Evolutionary conservation across 2,888 invertebrate species (phyloP), one percentile per base, ranked within the genome.

Genomic region (Cordilura impudica): DNA sequence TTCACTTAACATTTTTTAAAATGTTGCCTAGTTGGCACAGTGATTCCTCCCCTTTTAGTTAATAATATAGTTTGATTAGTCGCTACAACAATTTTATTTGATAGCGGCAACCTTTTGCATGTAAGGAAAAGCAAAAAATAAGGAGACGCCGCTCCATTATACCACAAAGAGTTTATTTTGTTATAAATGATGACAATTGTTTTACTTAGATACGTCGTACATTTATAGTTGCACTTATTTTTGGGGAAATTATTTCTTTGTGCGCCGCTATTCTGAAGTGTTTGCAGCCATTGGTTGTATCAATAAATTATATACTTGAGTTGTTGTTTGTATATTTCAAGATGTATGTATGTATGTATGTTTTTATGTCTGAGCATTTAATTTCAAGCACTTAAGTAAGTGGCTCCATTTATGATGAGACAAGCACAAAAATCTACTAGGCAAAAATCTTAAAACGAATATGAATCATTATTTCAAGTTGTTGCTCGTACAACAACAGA

Each of bases 251-350:
- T 61, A 54, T 54, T 67, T 61, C 47, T 29, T 47, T 43, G 31
- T 23, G 6, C 23, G 72, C 69, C 76, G 60, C 60, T 76, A 53
- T 70, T 63, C 72, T 80, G 76, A 80, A 80, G 80, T 80, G 76
- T 72, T n/a, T 71, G 71, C 70, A 53, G 63, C 60, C 35, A 56
- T 45, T 45, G 67, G 65, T 76, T 72, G 80, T 72, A 39, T 58
- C 80, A 72, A 76, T 80, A 76, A 80, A 80, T 80, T 76, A 76
- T 63, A 69, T 43, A 76, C 78, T 79, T 71, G 71, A 79, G 70
- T 71, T 54, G 60, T 26, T 61, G 61, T 56, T 60, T 61, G 26
- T 67, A 69, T 54, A 54, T 67, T 69, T 54, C 51, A 43, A 66
- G 21, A 67, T 58, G 31, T 58, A 23, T 14, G 14, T 21, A 47